Evolutionary conservation across 2,797 vertebrate species (phyloP).

Genomic region (Pagetopsis macropterus): DNA sequence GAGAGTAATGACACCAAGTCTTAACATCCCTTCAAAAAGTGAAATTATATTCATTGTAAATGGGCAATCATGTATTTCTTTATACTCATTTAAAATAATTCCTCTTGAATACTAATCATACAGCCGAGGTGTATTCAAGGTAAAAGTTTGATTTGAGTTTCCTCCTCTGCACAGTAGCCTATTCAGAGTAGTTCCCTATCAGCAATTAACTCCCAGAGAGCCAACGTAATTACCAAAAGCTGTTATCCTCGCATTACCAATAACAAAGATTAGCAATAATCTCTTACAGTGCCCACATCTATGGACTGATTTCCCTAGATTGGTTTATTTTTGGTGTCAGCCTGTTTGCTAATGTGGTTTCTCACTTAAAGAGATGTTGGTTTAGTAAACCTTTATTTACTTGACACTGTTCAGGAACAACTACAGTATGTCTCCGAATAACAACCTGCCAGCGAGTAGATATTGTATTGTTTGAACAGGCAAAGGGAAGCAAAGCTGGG

Average conservation of each 20-base stretch:
- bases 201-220: constrained; percentile 70
- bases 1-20: constrained; percentile 33
- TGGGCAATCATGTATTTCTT: constrained; percentile 22
- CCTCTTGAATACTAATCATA: constrained; percentile 27
- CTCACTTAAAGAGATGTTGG: constrained; percentile 34
- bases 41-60: constrained; percentile 10
- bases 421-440: constrained; percentile 33
- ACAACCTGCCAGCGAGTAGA: constrained; percentile 58
- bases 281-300: constrained; percentile 46
- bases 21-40: constrained; percentile 21
- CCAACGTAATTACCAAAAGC: constrained; percentile 70
- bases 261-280: constrained; percentile 70
- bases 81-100: not conserved
- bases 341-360: constrained; percentile 34
- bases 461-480: constrained; percentile 70
- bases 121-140: constrained; percentile 30
- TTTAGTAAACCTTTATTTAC: constrained; percentile 57
- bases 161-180: constrained; percentile 32
- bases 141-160: constrained; percentile 48
- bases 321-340: constrained; percentile 34
- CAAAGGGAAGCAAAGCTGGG: constrained; percentile 58
- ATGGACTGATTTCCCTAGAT: constrained; percentile 47
- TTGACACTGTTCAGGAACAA: constrained; percentile 44
- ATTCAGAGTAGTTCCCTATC: constrained; percentile 52
- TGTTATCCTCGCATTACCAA: constrained; percentile 69